These are phyloP conservation scores for Hemaris fuciformis DNA, from an alignment of 2,888 invertebrate genomes.

Conservation along the genomic window DNA sequence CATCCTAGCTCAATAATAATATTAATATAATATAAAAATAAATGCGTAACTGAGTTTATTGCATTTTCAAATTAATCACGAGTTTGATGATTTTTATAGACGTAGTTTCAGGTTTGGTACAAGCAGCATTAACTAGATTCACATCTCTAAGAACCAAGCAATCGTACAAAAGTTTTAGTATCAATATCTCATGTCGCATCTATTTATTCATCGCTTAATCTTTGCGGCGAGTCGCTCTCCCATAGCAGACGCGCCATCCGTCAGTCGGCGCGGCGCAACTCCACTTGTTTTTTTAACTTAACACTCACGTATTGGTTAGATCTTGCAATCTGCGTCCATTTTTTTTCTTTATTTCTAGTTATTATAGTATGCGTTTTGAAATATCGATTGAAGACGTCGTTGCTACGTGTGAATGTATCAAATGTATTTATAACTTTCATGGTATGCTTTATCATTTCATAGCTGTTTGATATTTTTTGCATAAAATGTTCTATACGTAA, in stretches of 20 bases:
- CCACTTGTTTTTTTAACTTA: conserved; percentile 54
- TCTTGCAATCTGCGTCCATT: conserved; percentile 27
- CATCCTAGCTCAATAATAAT: too few species aligned
- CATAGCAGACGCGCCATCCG: conserved; percentile 49
- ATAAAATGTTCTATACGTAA: too few species aligned
- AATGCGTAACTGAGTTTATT: too few species aligned
- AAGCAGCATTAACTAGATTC: too few species aligned
- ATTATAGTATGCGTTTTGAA: conserved; percentile 27
- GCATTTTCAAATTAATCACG: too few species aligned
- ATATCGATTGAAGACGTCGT: neutral
- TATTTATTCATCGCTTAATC: conserved; percentile 21
- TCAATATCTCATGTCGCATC: neutral
- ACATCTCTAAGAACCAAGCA: too few species aligned
- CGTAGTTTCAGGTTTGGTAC: too few species aligned
- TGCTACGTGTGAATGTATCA: neutral
- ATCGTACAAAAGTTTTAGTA: too few species aligned
- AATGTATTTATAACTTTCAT: neutral
- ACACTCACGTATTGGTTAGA: conserved; percentile 39
- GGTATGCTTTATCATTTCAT: neutral
- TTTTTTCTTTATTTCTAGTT: conserved; percentile 21
- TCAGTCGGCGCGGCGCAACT: conserved; percentile 47
- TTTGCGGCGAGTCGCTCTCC: conserved; percentile 42
- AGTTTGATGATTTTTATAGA: too few species aligned
- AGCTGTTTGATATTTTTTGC: too few species aligned
- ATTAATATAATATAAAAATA: too few species aligned